Percentiles rank a stretch among this genome's conserved stretches.
Evolutionary conservation across 2,797 vertebrate genomes (phyloP).

Genomic region (Gymnoscopelus braueri): DNA sequence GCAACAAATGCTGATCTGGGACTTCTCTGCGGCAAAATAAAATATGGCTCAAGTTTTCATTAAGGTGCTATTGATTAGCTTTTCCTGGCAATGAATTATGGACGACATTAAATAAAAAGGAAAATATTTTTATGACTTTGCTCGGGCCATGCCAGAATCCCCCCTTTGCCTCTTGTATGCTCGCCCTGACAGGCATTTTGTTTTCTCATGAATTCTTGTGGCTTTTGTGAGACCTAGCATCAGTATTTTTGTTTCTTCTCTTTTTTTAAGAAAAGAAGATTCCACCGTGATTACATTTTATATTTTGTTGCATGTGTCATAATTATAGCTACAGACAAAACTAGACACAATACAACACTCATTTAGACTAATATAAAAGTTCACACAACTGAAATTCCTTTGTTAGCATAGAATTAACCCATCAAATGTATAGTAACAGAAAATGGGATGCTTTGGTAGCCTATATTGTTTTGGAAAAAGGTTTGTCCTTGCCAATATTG

Average conservation of each 20-base stretch:
- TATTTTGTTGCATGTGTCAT: constrained; percentile 16
- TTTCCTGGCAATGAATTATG: constrained; percentile 99
- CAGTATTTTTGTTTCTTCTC: constrained; percentile 41
- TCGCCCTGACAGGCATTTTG: constrained; percentile 79
- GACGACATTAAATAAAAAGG: constrained; percentile 98
- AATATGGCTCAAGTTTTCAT: constrained; percentile 99
- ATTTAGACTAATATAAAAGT: too few species aligned
- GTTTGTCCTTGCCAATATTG: too few species aligned
- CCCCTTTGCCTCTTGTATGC: constrained; percentile 70
- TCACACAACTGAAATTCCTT: too few species aligned
- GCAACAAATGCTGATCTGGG: constrained; percentile 94
- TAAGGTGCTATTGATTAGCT: constrained; percentile 99
- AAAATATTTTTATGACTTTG: constrained; percentile 99
- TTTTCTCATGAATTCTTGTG: constrained; percentile 81
- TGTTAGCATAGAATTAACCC: too few species aligned
- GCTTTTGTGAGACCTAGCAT: constrained; percentile 65
- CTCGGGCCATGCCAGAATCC: constrained; percentile 90
- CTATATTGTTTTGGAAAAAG: too few species aligned
- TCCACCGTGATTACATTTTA: constrained; percentile 38
- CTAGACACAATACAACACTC: too few species aligned
- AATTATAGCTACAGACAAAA: not conserved
- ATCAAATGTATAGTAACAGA: too few species aligned
- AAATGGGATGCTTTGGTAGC: too few species aligned
- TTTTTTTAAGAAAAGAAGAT: constrained; percentile 23
- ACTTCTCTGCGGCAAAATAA: constrained; percentile 95